phyloP scores from a whole-genome alignment of 2,797 vertebrate genomes.

The Carduelis carduelis region DNA sequence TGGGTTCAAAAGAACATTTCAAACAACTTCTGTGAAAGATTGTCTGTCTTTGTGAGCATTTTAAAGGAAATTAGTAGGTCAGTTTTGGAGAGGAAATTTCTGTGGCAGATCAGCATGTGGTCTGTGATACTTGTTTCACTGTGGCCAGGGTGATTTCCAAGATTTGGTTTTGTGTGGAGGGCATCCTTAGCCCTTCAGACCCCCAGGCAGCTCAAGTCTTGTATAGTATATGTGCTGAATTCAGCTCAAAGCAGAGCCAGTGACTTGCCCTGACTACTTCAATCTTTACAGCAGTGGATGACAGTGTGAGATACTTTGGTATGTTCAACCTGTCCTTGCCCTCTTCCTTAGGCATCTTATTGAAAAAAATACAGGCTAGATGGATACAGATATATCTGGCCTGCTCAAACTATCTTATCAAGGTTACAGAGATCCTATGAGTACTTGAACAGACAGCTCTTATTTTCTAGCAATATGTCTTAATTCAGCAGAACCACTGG shows the following conservation, averaged over 20 bases:
- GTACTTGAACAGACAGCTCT: not conserved
- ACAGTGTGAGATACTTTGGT: not conserved
- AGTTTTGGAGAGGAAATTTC: not conserved
- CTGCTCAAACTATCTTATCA: not conserved
- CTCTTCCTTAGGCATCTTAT: not conserved
- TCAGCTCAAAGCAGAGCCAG: not conserved
- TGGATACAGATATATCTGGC: not conserved
- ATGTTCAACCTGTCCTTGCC: not conserved
- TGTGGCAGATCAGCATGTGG: not conserved
- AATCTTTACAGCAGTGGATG: not conserved
- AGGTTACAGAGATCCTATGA: not conserved
- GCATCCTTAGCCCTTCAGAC: not conserved
- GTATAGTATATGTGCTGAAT: not conserved
- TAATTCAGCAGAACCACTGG: not conserved
- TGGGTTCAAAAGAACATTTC: not conserved
- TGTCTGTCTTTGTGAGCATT: not conserved
- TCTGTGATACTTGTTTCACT: not conserved
- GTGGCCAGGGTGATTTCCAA: accelerated
- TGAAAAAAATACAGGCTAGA: not conserved
- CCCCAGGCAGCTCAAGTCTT: not conserved
- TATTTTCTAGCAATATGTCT: not conserved
- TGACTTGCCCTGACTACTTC: not conserved
- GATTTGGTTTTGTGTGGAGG: not conserved
- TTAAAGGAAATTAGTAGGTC: not conserved
- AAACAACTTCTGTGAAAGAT: not conserved